Evolutionary conservation across 2,113 vertebrate genomes (phyloP).

Genomic region (Aix galericulata): DNA sequence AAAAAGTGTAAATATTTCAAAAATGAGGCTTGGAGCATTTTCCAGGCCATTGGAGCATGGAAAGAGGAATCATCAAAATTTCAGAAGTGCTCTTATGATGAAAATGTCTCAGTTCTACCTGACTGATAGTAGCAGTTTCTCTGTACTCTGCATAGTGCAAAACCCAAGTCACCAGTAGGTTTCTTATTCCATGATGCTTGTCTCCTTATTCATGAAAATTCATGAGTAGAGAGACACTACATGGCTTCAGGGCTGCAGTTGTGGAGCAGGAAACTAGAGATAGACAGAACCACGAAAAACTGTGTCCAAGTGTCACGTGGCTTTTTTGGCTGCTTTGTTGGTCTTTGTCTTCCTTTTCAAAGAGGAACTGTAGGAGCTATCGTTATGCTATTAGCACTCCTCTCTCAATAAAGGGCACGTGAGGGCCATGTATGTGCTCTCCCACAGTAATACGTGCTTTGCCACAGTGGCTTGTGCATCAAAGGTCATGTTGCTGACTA

Average conservation of each 20-base stretch:
- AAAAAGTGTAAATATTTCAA: background rate
- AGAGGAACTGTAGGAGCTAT: background rate
- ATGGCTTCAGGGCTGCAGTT: background rate
- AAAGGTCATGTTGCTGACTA: background rate
- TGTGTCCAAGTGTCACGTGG: background rate
- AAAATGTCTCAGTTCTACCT: background rate
- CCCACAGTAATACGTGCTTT: accelerated
- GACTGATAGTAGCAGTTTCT: background rate
- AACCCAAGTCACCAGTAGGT: background rate
- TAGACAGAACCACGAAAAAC: no score
- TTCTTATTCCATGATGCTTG: accelerated
- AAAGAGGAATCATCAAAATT: background rate
- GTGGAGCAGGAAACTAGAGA: background rate
- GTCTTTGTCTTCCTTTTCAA: background rate
- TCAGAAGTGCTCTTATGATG: background rate
- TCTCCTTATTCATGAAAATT: background rate
- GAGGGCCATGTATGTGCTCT: background rate
- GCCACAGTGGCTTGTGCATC: background rate
- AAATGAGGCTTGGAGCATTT: background rate
- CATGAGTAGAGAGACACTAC: background rate
- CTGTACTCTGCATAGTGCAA: background rate
- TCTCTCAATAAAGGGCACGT: accelerated
- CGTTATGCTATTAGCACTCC: background rate
- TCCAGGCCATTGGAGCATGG: background rate
- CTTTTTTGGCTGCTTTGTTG: background rate